These are phyloP conservation scores for Nudaria mundana DNA, from an alignment of 2,888 invertebrate genomes.

Conservation along the genomic window DNA sequence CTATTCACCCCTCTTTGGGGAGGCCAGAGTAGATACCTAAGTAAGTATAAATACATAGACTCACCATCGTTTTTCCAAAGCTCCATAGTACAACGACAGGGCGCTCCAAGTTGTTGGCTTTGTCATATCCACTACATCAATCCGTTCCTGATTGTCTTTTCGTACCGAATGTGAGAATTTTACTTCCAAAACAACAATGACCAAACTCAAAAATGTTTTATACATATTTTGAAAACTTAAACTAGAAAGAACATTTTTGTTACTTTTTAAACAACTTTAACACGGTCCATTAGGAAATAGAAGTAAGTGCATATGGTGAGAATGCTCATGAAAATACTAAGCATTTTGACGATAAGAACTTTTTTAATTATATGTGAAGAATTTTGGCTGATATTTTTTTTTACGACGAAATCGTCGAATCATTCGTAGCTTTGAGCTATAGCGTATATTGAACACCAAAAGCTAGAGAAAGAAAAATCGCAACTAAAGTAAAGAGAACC, in stretches of 20 bases:
- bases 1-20: too few relatives aligned
- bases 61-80: constrained; percentile 52
- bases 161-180: neutral
- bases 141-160: constrained; percentile 15
- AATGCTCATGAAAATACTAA: neutral
- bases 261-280: neutral
- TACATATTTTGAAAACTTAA: too few relatives aligned
- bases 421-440: too few relatives aligned
- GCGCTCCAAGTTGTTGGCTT: constrained; percentile 50
- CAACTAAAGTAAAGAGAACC: neutral
- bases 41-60: constrained; percentile 7
- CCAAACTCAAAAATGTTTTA: neutral
- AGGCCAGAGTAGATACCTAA: neutral
- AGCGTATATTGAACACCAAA: neutral
- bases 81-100: constrained; percentile 44
- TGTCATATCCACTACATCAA: constrained; percentile 51
- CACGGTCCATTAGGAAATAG: neutral
- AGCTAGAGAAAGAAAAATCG: neutral
- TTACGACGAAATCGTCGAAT: too few relatives aligned
- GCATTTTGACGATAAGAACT: neutral
- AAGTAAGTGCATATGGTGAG: neutral
- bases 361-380: too few relatives aligned
- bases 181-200: neutral
- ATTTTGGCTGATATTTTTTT: neutral
- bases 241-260: neutral